Evolutionary conservation across 1,140 invertebrate species (phyloP).

Genomic region (Elysia chlorotica): DNA sequence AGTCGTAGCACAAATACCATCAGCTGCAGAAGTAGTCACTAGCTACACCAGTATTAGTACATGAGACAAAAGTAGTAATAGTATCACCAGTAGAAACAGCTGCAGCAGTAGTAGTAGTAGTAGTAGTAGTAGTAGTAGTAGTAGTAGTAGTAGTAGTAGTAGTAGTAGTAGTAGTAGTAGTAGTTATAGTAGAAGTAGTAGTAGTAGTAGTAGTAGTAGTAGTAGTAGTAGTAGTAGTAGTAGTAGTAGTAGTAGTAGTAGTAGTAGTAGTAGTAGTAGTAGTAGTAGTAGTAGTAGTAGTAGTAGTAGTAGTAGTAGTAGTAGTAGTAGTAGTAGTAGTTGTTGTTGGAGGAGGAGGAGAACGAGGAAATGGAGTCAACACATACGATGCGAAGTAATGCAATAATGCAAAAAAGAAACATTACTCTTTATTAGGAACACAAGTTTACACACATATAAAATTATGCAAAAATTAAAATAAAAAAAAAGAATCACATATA

Average conservation of each 20-base stretch:
- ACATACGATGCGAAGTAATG: no score
- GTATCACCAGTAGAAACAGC: not conserved
- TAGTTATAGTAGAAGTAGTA: constrained; percentile 4
- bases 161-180: constrained; percentile 11
- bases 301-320: constrained; percentile 3
- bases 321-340: not conserved
- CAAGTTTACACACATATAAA: no score
- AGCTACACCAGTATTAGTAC: not conserved
- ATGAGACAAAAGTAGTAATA: not conserved
- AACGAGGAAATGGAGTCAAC: not conserved
- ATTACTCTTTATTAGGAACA: no score
- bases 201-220: constrained; percentile 2
- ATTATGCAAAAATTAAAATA: no score
- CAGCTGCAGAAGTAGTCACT: not conserved
- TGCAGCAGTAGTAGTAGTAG: not conserved
- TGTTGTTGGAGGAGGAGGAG: not conserved
- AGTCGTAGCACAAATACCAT: not conserved
- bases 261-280: constrained; percentile 10
- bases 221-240: constrained; percentile 5
- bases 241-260: constrained; percentile 6
- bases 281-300: constrained; percentile 12
- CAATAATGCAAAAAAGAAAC: no score
- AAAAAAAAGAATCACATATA: no score
- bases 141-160: constrained; percentile 6
- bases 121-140: constrained; percentile 13